phyloP scores from a whole-genome alignment of 2,888 invertebrate genomes.

The Gandaritis pyraliata region DNA sequence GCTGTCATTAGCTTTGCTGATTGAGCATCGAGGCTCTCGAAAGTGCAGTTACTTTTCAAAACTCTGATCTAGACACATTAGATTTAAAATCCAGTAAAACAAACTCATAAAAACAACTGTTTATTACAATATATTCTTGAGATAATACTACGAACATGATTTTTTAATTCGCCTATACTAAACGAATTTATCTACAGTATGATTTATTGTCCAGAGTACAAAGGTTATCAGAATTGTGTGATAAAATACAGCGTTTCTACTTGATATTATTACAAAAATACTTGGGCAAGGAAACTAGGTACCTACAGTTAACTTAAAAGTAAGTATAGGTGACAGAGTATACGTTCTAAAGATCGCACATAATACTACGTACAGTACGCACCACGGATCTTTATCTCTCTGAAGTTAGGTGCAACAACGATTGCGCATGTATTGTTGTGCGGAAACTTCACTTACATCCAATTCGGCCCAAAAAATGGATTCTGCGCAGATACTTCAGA shows the following conservation, averaged over 20 bases:
- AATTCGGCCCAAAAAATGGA: no score
- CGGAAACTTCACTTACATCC: no score
- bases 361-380: no score
- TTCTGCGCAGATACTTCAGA: no score
- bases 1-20: not conserved
- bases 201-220: constrained; percentile 54
- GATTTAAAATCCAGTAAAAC: constrained; percentile 43
- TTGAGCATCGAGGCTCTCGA: not conserved
- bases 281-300: not conserved
- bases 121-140: constrained; percentile 51
- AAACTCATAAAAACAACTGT: constrained; percentile 46
- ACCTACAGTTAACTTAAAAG: not conserved
- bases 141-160: constrained; percentile 38
- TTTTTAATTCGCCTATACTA: constrained; percentile 32
- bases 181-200: constrained; percentile 28
- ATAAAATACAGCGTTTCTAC: constrained; percentile 20
- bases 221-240: constrained; percentile 40
- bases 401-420: no score
- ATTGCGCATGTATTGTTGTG: no score
- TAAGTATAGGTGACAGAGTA: not conserved
- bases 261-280: constrained; percentile 9
- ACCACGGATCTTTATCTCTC: no score
- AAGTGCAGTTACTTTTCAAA: not conserved
- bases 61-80: not conserved
- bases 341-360: no score